Percentiles rank a stretch among this genome's conserved stretches.
These are phyloP conservation scores for Mobula birostris DNA, from an alignment of 2,113 vertebrate species.

Conservation along the genomic window DNA sequence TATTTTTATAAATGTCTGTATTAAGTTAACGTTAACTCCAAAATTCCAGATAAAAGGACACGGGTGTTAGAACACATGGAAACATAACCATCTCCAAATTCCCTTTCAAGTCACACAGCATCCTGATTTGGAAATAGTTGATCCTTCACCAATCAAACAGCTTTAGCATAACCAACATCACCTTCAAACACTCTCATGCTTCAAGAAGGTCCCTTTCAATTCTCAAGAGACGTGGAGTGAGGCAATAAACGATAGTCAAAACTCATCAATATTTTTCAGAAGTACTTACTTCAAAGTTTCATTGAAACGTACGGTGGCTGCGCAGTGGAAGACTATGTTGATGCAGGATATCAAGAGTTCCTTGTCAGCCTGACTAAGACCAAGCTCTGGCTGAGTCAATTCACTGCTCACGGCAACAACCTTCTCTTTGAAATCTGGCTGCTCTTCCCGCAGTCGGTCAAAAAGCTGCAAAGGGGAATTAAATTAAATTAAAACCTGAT, in stretches of 20 bases:
- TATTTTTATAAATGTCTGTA: no score
- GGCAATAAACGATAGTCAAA: no score
- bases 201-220: not conserved
- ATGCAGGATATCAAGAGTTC: constrained; percentile 63
- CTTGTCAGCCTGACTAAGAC: constrained; percentile 74
- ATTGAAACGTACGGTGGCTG: constrained; percentile 91
- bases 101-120: not conserved
- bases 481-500: no score
- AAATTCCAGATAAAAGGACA: no score
- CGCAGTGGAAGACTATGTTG: constrained; percentile 90
- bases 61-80: no score
- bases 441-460: constrained; percentile 81
- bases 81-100: no score
- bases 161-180: not conserved
- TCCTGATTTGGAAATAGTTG: not conserved
- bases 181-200: not conserved
- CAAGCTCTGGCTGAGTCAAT: constrained; percentile 75
- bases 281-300: constrained; percentile 82
- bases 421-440: constrained; percentile 81
- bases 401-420: constrained; percentile 80
- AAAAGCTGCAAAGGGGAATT: constrained; percentile 66
- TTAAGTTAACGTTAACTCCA: no score
- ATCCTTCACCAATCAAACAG: not conserved
- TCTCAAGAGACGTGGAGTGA: no score
- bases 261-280: not conserved